These are phyloP conservation scores for Calyptomena viridis DNA, from an alignment of 2,113 vertebrate genomes.

Conservation along the genomic window DNA sequence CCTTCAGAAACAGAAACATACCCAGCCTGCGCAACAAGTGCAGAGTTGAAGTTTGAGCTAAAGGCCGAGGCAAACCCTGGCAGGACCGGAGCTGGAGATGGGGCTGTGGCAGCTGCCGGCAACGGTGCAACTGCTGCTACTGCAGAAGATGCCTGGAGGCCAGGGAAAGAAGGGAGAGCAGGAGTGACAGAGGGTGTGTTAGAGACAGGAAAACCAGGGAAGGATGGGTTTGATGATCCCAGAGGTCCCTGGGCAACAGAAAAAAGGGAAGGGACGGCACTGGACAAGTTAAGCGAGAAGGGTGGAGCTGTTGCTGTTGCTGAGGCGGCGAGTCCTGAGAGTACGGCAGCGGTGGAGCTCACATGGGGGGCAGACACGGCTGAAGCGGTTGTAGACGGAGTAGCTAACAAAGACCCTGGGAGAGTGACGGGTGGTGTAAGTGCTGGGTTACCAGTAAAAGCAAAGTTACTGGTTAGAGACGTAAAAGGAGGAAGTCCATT, in stretches of 20 bases:
- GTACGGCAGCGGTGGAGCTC: slow-evolving; percentile 70
- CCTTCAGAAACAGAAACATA: slow-evolving; percentile 63
- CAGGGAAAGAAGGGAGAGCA: slow-evolving; percentile 90
- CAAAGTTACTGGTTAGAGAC: slow-evolving; percentile 76
- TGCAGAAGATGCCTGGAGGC: slow-evolving; percentile 84
- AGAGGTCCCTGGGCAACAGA: slow-evolving; percentile 78
- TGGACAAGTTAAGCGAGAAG: slow-evolving; percentile 85
- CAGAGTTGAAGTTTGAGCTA: slow-evolving; percentile 94
- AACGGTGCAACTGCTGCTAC: slow-evolving; percentile 86
- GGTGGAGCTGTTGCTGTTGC: slow-evolving; percentile 74
- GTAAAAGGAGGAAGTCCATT: slow-evolving; percentile 85
- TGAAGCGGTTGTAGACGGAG: slow-evolving; percentile 59
- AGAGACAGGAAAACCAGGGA: slow-evolving; percentile 87
- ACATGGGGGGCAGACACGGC: slow-evolving; percentile 43
- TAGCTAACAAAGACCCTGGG: slow-evolving; percentile 66
- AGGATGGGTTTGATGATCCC: slow-evolving; percentile 79
- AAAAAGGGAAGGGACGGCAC: slow-evolving; percentile 85
- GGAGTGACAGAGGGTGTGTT: slow-evolving; percentile 84
- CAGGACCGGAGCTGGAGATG: slow-evolving; percentile 87
- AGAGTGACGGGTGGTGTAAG: slow-evolving; percentile 71
- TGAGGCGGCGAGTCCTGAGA: slow-evolving; percentile 78
- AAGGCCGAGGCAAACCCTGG: slow-evolving; percentile 95
- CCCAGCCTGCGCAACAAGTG: slow-evolving; percentile 86
- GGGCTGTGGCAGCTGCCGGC: slow-evolving; percentile 80
- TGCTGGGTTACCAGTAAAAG: slow-evolving; percentile 68